Base-by-base conservation (phyloP, 2,888 invertebrate genomes). In the Noctua pronuba region DNA sequence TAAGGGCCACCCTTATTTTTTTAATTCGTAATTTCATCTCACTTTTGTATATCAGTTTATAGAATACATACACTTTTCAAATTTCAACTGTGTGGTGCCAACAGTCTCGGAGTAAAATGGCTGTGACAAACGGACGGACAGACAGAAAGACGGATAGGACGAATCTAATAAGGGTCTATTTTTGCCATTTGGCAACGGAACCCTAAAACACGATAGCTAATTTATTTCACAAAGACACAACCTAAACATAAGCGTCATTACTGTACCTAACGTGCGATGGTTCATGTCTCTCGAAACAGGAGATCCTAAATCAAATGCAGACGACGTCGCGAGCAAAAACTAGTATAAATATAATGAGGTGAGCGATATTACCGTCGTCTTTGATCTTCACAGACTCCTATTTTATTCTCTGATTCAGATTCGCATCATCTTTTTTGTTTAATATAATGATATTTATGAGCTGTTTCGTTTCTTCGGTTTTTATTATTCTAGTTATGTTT, bases 291-390 rank as follows among this genome's bases (percentile, higher is more conserved):
- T 67, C 2, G 6, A 76, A 69, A 67, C 28, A 58, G 8, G 11
- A 65, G 69, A 69, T 62, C 62, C 79, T 86, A 83, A 86, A 79
- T 75, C 35, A 75, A 71, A 71, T 52, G 46, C 41, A 68, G 64
- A 78, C 31, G 65, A 55, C 62, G 52, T 73, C 11, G 62, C 18
- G 62, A 41, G 68, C 62, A 75, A 83, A 75, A 75, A 73, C 77
- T 77, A 68, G 67, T 75, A 60, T 60, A 60, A 75, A 86, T 79
- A 83, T 77, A 83, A 74, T 76, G 46, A 72, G 58, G 35, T 49
- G 79, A 65, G 46, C 16, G 62, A 71, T 79, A 79, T 72, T 66
- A 75, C 70, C 8, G 16, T 41, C 55, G 55, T 58, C 83, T 79
- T 84, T 84, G 84, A 84, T 79, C 71, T 76, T 71, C 62, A 69